Evolutionary conservation across 1,140 invertebrate genomes (phyloP).

Genomic region (Parapsyche elsis): DNA sequence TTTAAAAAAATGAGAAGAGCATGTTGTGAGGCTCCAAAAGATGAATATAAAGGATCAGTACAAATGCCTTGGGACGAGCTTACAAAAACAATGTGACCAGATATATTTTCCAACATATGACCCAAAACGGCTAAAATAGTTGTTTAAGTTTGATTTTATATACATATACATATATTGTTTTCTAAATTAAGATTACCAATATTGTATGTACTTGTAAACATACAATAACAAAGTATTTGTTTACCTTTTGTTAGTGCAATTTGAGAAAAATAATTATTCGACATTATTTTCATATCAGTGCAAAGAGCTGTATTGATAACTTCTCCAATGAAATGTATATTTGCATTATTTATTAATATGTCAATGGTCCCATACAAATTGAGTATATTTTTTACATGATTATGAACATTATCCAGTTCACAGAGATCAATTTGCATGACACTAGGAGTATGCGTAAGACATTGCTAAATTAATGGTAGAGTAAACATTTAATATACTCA

Average conservation of each 20-base stretch:
- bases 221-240: not conserved
- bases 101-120: constrained; percentile 80
- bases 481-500: not conserved
- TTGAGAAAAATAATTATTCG: constrained; percentile 94
- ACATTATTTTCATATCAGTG: constrained; percentile 91
- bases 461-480: not conserved
- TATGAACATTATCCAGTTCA: constrained; percentile 74
- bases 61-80: constrained; percentile 94
- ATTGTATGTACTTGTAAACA: not conserved
- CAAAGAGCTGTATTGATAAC: constrained; percentile 80
- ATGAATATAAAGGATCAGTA: constrained; percentile 86
- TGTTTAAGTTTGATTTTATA: constrained; percentile 33
- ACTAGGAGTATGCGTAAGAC: constrained; percentile 76
- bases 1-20: constrained; percentile 91
- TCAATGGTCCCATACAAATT: constrained; percentile 81
- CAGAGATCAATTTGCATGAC: constrained; percentile 82
- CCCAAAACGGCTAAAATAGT: constrained; percentile 80
- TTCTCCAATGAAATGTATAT: constrained; percentile 84
- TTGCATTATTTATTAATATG: constrained; percentile 94
- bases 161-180: constrained; percentile 6
- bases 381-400: constrained; percentile 74
- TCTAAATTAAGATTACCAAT: no score
- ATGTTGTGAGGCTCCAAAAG: constrained; percentile 95
- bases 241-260: constrained; percentile 92
- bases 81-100: constrained; percentile 89